Evolutionary conservation across 2,888 invertebrate genomes (phyloP).

Genomic region (Oasisia sp.): DNA sequence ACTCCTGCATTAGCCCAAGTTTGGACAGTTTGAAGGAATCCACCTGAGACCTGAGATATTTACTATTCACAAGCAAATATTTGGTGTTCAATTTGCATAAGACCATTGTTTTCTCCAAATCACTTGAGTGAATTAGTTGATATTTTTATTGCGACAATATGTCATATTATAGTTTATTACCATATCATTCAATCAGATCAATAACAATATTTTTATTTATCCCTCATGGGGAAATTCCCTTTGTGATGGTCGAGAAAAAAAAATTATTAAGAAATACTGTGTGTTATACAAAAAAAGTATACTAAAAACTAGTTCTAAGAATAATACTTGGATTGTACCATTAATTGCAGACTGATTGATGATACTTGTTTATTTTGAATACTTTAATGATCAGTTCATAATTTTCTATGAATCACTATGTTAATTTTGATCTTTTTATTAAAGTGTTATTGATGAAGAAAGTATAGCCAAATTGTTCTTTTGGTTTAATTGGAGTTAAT

Average conservation of each 20-base stretch:
- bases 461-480: not conserved
- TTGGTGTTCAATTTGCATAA: not conserved
- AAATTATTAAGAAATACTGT: too few relatives aligned
- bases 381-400: not conserved
- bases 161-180: not conserved
- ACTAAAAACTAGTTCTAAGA: too few relatives aligned
- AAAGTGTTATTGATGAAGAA: not conserved
- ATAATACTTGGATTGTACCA: too few relatives aligned
- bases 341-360: not conserved
- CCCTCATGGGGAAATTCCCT: too few relatives aligned
- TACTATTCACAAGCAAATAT: not conserved
- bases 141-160: not conserved
- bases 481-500: not conserved
- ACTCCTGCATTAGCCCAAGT: too few relatives aligned
- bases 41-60: too few relatives aligned
- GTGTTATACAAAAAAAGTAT: too few relatives aligned
- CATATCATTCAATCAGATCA: not conserved
- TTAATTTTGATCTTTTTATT: too few relatives aligned
- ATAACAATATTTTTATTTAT: too few relatives aligned
- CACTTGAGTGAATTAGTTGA: not conserved
- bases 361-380: not conserved
- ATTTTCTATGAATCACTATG: not conserved
- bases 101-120: not conserved
- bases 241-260: too few relatives aligned
- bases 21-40: too few relatives aligned